Percentiles rank a stretch among this genome's conserved stretches.
phyloP scores from a whole-genome alignment of 2,113 vertebrate genomes.

The Ovis canadensis region DNA sequence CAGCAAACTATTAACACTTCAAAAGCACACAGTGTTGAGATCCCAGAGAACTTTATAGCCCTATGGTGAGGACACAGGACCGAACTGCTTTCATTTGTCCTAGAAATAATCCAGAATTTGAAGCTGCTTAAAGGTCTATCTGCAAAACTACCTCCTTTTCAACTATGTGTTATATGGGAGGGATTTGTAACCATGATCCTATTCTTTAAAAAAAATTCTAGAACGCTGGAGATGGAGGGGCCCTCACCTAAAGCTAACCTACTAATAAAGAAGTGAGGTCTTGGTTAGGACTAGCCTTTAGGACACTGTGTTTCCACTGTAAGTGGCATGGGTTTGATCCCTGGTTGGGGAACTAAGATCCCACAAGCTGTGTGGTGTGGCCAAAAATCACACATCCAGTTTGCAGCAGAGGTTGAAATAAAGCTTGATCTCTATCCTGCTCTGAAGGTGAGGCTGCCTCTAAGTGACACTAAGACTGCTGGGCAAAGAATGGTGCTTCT shows the following conservation, averaged over 20 bases:
- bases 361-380: not conserved
- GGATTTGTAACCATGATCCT: not conserved
- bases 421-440: not conserved
- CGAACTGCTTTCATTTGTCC: not conserved
- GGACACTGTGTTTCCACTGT: not conserved
- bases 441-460: not conserved
- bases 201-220: not conserved
- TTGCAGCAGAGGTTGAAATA: not conserved
- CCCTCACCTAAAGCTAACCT: not conserved
- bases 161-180: not conserved
- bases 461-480: not conserved
- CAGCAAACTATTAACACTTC: not conserved
- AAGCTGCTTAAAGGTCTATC: not conserved
- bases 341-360: not conserved
- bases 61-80: not conserved
- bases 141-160: not conserved
- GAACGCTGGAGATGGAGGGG: not conserved
- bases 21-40: not conserved
- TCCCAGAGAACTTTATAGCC: not conserved
- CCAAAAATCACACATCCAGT: not conserved
- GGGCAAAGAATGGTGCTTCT: not conserved
- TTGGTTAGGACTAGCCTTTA: not conserved
- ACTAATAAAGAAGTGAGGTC: not conserved
- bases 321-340: not conserved
- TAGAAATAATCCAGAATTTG: not conserved